Base-by-base conservation (phyloP, 2,888 invertebrate species). In the Lypha dubia region DNA sequence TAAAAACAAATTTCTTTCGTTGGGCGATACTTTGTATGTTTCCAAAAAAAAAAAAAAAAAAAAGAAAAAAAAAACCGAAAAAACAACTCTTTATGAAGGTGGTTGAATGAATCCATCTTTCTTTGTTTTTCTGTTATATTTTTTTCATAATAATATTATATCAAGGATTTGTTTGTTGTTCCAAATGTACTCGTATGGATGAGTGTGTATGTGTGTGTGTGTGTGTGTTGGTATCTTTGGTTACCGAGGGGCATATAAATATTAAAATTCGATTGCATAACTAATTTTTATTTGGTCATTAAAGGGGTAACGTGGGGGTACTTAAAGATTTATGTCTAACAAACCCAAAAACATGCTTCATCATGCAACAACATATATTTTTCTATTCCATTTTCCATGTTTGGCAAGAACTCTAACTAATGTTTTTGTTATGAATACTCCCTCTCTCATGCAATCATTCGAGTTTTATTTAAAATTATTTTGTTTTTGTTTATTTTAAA, bases 231-330 rank as follows among this genome's bases (percentile, higher is more conserved):
- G 28, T 73, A 53, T 60, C 53, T 70, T 63, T 41, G 71, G 75
- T 79, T 83, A 53, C 82, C 82, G 79, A 73, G 82, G 82, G 85
- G 82, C 85, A 82, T 79, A 85, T 85, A 83, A 80, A 85, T 85
- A 85, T 85, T 83, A 85, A 85, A 86, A 86, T 81, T 86, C 86
- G 84, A 86, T 86, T 86, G 86, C 77, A 81, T 84, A 84, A 84
- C 86, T 86, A 86, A 86, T 84, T 86, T 86, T 84, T 84, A 86
- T 83, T 81, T 74, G 74, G 77, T 60, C 74, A 84, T 84, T 84
- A 84, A 84, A 84, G 74, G 84, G 81, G 84, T 84, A 84, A 81
- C 84, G 77, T 63, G 81, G 81, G 84, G 81, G 68, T 84, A 73
- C 80, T 81, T 79, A 65, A 79, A 79, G 84, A 84, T 84, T 84